Conservation (phyloP, 2,113 vertebrate species). For the Diadophis punctatus region DNA sequence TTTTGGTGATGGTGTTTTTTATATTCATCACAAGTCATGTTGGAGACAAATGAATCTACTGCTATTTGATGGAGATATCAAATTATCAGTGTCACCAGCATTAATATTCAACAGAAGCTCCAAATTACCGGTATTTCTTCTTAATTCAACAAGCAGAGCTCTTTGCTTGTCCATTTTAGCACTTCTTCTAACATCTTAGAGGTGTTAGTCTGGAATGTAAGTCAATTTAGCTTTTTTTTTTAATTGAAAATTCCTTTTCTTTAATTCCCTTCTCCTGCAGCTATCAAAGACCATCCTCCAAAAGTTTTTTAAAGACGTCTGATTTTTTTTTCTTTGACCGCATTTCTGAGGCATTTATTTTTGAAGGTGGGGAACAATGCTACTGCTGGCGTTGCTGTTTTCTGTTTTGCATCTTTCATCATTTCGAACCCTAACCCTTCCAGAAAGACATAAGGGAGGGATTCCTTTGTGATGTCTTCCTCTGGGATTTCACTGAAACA, state of each 20-base stretch:
- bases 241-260: neutral
- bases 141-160: neutral
- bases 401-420: neutral
- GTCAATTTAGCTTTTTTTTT: neutral
- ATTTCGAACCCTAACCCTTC: neutral
- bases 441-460: neutral
- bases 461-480: neutral
- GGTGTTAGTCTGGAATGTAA: neutral
- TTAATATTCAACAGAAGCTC: neutral
- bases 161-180: neutral
- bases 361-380: neutral
- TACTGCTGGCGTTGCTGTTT: neutral
- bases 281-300: neutral
- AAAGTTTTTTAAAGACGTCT: neutral
- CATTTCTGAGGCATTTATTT: neutral
- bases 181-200: neutral
- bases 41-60: neutral
- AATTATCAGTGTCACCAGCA: neutral
- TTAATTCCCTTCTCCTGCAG: neutral
- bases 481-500: neutral
- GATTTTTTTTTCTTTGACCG: neutral
- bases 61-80: neutral
- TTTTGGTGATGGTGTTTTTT: neutral
- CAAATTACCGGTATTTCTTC: neutral
- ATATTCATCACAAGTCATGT: neutral